phyloP scores from a whole-genome alignment of 2,888 invertebrate genomes.

The Dynastes tityus region DNA sequence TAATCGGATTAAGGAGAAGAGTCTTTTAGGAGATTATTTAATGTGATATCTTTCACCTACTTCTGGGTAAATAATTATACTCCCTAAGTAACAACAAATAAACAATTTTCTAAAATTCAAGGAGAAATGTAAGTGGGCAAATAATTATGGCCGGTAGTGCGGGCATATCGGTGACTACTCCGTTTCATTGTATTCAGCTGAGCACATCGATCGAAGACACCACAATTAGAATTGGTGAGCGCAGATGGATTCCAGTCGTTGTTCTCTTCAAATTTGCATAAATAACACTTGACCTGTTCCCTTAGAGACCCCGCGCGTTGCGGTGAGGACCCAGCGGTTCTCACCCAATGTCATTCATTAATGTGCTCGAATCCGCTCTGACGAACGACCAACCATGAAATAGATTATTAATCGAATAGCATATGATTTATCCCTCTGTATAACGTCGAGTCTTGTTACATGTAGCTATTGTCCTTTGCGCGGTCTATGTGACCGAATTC shows the following conservation, averaged over 20 bases:
- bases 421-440: not conserved
- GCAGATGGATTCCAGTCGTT: slow-evolving; percentile 35
- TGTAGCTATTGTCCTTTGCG: not conserved
- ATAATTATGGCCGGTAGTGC: too few relatives aligned
- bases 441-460: not conserved
- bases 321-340: slow-evolving; percentile 6
- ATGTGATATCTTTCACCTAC: too few relatives aligned
- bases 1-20: too few relatives aligned
- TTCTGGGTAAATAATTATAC: too few relatives aligned
- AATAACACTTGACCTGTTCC: slow-evolving; percentile 45
- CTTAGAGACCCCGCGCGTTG: slow-evolving; percentile 25
- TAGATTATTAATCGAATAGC: slow-evolving; percentile 41
- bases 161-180: not conserved
- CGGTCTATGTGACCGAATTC: not conserved
- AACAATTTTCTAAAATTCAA: too few relatives aligned
- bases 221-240: slow-evolving; percentile 12
- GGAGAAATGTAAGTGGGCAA: too few relatives aligned
- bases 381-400: slow-evolving; percentile 34
- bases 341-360: slow-evolving; percentile 35
- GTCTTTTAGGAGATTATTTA: too few relatives aligned
- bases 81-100: too few relatives aligned
- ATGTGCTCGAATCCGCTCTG: slow-evolving; percentile 18
- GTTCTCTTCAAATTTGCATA: slow-evolving; percentile 49
- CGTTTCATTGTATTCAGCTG: not conserved
- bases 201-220: not conserved